Conservation (phyloP, 2,113 vertebrate species). For the Tragelaphus buxtoni region DNA sequence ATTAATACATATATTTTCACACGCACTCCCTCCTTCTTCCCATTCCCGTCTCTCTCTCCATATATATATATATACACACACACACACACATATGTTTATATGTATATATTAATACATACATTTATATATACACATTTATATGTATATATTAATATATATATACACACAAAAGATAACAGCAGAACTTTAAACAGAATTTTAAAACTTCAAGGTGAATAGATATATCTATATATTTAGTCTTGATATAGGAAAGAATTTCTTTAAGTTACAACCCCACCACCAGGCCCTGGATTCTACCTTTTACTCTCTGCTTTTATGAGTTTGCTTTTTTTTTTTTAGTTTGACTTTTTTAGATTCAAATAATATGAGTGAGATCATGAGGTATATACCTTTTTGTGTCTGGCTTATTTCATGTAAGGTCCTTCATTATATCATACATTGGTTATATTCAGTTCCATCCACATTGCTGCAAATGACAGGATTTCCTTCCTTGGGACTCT, state of each 20-base stretch:
- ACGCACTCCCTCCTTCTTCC: background rate
- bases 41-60: background rate
- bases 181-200: background rate
- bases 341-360: background rate
- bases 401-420: background rate
- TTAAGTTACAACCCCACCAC: background rate
- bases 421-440: background rate
- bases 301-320: background rate
- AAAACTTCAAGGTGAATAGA: background rate
- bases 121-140: background rate
- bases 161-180: background rate
- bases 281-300: background rate
- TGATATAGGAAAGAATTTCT: background rate
- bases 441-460: background rate
- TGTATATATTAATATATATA: background rate
- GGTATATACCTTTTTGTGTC: background rate
- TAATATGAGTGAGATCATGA: background rate
- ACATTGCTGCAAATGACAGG: background rate
- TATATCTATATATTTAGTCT: background rate
- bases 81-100: too few relatives aligned
- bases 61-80: too few relatives aligned
- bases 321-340: background rate
- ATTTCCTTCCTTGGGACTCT: background rate
- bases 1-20: too few relatives aligned
- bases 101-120: background rate